Percentiles rank a stretch among this genome's conserved stretches.
Evolutionary conservation across 53 echinoderm and acorn worm genomes (phyloP).

Genomic region (Stichopus horrens): DNA sequence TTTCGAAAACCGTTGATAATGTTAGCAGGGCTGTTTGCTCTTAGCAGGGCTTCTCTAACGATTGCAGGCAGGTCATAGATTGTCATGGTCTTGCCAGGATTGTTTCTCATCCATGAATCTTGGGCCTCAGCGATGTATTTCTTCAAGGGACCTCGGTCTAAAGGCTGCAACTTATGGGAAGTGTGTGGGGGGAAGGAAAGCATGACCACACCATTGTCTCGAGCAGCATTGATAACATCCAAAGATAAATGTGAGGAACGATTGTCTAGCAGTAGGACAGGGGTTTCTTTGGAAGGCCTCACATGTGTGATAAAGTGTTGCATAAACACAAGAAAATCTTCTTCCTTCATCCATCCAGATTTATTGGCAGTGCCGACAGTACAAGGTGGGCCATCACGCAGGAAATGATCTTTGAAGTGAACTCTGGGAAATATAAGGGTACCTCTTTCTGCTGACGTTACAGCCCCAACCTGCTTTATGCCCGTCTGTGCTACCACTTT

Average conservation of each 20-base stretch:
- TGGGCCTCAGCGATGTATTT: background rate
- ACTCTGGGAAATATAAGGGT: constrained; percentile 21
- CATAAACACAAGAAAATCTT: constrained; percentile 32
- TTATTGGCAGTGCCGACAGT: constrained; percentile 16
- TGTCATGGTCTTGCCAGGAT: constrained; percentile 29
- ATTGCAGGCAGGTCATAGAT: constrained; percentile 34
- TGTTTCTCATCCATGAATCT: constrained; percentile 17
- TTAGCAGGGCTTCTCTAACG: background rate
- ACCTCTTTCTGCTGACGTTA: constrained; percentile 12
- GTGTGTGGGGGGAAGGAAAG: too few relatives aligned
- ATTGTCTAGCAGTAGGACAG: constrained; percentile 40
- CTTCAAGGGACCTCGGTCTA: constrained; percentile 4
- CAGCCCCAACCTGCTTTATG: constrained; percentile 14
- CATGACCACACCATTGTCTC: too few relatives aligned
- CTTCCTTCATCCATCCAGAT: constrained; percentile 42
- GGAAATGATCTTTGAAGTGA: constrained; percentile 36
- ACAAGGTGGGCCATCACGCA: constrained; percentile 26
- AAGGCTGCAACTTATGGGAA: background rate
- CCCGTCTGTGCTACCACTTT: background rate
- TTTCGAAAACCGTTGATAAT: too few relatives aligned
- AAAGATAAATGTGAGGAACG: constrained; percentile 34
- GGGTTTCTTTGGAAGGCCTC: background rate
- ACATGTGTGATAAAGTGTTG: constrained; percentile 45
- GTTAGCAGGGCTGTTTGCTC: too few relatives aligned
- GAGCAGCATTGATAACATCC: too few relatives aligned